phyloP scores from a whole-genome alignment of 2,113 vertebrate species.

The Cebus imitator region DNA sequence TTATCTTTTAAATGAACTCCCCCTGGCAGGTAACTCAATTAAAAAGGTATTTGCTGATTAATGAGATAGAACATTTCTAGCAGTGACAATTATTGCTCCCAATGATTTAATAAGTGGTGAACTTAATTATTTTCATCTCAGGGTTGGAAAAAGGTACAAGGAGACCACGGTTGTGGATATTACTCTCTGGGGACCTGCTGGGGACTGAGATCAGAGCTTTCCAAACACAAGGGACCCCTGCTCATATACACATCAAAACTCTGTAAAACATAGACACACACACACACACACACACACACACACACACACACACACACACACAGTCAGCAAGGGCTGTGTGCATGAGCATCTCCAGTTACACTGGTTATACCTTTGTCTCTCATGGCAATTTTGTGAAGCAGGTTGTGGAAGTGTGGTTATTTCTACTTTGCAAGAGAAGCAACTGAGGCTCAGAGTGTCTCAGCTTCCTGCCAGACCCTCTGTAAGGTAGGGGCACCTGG shows the following conservation, averaged over 20 bases:
- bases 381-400: neutral
- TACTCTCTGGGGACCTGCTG: neutral
- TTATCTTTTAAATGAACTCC: constrained; percentile 46
- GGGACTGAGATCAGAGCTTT: constrained; percentile 16
- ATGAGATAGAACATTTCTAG: constrained; percentile 61
- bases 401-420: neutral
- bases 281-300: no score
- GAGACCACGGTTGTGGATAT: neutral
- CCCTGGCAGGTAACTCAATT: constrained; percentile 51
- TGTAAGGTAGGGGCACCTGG: neutral
- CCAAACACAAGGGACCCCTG: neutral
- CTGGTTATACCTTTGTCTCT: neutral
- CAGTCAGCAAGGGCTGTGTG: neutral
- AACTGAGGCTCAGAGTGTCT: neutral
- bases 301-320: no score
- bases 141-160: constrained; percentile 27
- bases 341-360: neutral
- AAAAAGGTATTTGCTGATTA: constrained; percentile 57
- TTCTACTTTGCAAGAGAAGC: neutral
- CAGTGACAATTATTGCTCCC: constrained; percentile 41
- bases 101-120: constrained; percentile 40
- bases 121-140: constrained; percentile 49
- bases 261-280: neutral
- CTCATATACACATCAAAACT: neutral
- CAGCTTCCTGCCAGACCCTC: neutral